Percentiles rank a stretch among this genome's conserved stretches.
Evolutionary conservation across 2,888 invertebrate species (phyloP).

Genomic region (Thysanoteuthis rhombus): DNA sequence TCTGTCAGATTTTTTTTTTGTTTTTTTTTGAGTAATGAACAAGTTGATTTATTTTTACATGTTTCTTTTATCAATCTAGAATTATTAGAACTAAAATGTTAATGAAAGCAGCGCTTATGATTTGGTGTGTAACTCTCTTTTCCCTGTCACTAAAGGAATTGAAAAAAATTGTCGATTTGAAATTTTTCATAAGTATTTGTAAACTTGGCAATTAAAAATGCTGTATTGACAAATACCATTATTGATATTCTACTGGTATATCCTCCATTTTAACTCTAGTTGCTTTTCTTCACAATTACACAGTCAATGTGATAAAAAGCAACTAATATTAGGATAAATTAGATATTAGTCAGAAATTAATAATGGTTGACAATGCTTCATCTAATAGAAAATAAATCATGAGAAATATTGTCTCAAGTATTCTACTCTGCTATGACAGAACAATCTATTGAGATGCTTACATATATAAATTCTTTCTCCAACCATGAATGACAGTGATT

Average conservation of each 20-base stretch:
- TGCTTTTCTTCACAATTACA: too few species aligned
- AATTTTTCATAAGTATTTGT: neutral
- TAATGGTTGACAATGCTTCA: too few species aligned
- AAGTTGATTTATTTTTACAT: neutral
- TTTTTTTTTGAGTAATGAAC: neutral
- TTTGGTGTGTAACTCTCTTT: neutral
- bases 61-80: neutral
- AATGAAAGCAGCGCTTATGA: neutral
- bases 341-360: too few species aligned
- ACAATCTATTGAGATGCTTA: neutral
- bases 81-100: neutral
- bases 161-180: neutral
- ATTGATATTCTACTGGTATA: too few species aligned
- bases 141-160: neutral
- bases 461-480: neutral
- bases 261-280: too few species aligned
- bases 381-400: too few species aligned
- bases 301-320: too few species aligned
- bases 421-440: neutral
- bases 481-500: neutral
- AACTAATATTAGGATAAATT: too few species aligned
- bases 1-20: neutral
- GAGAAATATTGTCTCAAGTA: neutral
- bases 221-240: neutral
- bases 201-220: neutral